Evolutionary conservation across 2,888 invertebrate genomes (phyloP), one percentile per base, ranked within the genome.

Genomic region (Xestia ashworthii): DNA sequence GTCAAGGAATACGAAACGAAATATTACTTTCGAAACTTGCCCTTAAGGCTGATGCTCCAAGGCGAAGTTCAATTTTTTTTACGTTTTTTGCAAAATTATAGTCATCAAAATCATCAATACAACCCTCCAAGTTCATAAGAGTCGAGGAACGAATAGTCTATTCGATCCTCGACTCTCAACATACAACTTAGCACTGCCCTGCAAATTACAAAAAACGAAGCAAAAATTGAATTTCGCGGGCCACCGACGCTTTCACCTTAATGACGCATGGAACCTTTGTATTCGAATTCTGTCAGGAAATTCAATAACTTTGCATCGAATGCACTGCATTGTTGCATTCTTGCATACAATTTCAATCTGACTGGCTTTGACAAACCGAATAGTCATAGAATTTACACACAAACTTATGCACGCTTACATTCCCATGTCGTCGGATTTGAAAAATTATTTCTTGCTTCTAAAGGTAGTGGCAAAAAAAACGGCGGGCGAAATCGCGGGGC

Each of bases 291-390:
- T 19, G 32, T 14, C 8, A 62, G 65, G 44, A 77, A 60, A 75
- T 64, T 68, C 65, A 77, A 78, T 44, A 71, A 83, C 58, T 90
- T 89, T 87, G 87, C 90, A 90, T 90, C 86, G 78, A 89, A 88
- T 91, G 83, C 79, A 74, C 69, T 68, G 81, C 60, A 90, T 90
- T 89, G 89, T 86, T 88, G 70, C 85, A 89, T 89, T 87, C 85
- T 68, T 78, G 85, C 85, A 87, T 89, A 84, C 73, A 72, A 85
- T 83, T 78, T 70, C 14, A 72, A 74, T 69, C n/a, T 2, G 41
- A 66, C 38, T 76, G 48, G n/a, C 65, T 46, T 55, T 41, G 12
- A 25, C 46, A 25, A 12, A 71, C 25, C 2, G 11, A 48, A 12
- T 65, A 12, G 14, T 22, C 55, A 72, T 44, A 72, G 19, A 74